These are phyloP conservation scores for Zaprionus nigranus DNA, from an alignment of 1,140 invertebrate genomes.

Conservation along the genomic window DNA sequence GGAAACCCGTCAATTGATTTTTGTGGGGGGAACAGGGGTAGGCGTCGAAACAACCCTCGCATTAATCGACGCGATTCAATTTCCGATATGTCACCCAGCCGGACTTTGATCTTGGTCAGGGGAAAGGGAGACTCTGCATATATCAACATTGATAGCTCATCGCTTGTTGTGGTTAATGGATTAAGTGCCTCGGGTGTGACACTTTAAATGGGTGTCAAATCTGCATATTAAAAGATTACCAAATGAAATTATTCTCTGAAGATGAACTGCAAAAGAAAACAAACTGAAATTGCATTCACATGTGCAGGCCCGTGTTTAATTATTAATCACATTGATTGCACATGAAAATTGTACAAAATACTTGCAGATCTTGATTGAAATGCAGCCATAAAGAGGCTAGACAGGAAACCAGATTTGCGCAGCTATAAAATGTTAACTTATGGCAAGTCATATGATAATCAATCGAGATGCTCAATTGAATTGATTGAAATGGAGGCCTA, in stretches of 20 bases:
- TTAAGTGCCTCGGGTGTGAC: slow-evolving; percentile 14
- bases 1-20: slow-evolving; percentile 31
- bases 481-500: slow-evolving; percentile 24
- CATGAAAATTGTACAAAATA: slow-evolving; percentile 3
- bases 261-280: background rate
- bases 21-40: background rate
- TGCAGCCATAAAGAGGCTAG: background rate
- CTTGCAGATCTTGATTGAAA: slow-evolving; percentile 1
- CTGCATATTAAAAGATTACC: slow-evolving; percentile 2
- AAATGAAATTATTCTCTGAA: background rate
- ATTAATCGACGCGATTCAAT: slow-evolving; percentile 19
- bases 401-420: slow-evolving; percentile 33
- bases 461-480: slow-evolving; percentile 4
- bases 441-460: slow-evolving; percentile 18
- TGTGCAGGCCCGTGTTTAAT: background rate
- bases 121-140: background rate
- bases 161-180: slow-evolving; percentile 20
- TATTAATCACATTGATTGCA: background rate
- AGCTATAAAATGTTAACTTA: slow-evolving; percentile 50
- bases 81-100: slow-evolving; percentile 4
- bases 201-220: background rate
- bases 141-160: slow-evolving; percentile 7
- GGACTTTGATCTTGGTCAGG: slow-evolving; percentile 17
- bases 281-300: background rate
- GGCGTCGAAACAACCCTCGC: slow-evolving; percentile 10